Evolutionary conservation across 2,113 vertebrate species (phyloP).

Genomic region (Motacilla tschutschensis): DNA sequence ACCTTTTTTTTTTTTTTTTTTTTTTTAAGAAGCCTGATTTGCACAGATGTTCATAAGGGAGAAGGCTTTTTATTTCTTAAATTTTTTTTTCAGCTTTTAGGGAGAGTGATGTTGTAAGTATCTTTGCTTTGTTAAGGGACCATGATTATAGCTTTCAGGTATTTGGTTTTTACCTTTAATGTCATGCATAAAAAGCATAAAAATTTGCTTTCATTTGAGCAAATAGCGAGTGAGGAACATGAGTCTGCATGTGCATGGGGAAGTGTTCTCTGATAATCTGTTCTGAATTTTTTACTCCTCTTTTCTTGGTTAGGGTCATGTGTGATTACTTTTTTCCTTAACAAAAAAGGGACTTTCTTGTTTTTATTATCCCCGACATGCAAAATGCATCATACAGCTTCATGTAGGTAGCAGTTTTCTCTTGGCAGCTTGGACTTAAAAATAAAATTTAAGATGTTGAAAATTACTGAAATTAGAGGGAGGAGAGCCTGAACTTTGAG

Average conservation of each 20-base stretch:
- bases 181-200: not conserved
- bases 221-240: fast-evolving
- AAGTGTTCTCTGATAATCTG: not conserved
- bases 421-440: not conserved
- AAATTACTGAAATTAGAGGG: not conserved
- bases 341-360: not conserved
- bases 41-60: not conserved
- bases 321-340: not conserved
- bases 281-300: not conserved
- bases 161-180: not conserved
- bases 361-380: not conserved
- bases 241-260: not conserved
- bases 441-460: not conserved
- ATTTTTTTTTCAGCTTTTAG: not conserved
- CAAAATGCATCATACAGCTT: not conserved
- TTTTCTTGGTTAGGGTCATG: not conserved
- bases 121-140: not conserved
- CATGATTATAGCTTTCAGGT: not conserved
- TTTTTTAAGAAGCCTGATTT: not conserved
- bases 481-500: not conserved
- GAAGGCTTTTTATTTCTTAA: not conserved
- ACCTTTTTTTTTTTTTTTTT: not conserved
- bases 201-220: not conserved
- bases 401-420: not conserved
- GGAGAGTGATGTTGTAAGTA: not conserved